Percentiles rank a stretch among this genome's conserved stretches.
phyloP scores from a whole-genome alignment of 2,888 invertebrate genomes.

The Latrodectus hesperus region DNA sequence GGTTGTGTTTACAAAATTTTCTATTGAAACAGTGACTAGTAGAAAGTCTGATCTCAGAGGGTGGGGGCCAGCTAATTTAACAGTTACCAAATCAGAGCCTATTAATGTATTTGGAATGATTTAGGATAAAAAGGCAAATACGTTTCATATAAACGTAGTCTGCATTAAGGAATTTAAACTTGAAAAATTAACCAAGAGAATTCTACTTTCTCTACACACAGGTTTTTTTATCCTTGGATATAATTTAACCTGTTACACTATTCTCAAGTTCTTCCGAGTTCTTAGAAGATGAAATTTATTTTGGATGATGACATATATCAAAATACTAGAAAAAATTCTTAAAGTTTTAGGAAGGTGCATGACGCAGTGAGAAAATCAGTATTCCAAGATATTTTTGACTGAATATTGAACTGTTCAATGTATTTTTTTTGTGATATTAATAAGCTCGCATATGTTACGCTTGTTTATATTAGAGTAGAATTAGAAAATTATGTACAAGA shows the following conservation, averaged over 20 bases:
- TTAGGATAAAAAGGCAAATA: background rate
- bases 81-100: background rate
- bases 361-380: background rate
- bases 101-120: background rate
- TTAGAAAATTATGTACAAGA: background rate
- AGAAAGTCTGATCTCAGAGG: conserved; percentile 10
- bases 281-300: conserved; percentile 1
- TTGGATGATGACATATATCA: conserved; percentile 1
- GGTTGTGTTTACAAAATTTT: background rate
- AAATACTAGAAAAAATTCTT: background rate
- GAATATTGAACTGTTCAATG: background rate
- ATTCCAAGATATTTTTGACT: background rate
- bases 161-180: background rate
- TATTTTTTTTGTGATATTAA: background rate
- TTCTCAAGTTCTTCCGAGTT: background rate
- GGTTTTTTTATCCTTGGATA: background rate
- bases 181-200: conserved; percentile 1
- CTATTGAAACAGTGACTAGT: background rate
- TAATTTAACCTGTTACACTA: background rate
- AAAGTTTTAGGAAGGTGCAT: background rate
- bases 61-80: background rate
- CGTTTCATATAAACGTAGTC: background rate
- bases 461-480: conserved; percentile 10
- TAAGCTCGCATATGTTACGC: background rate
- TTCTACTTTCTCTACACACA: background rate